Evolutionary conservation across 2,113 vertebrate genomes (phyloP).

Genomic region (Mungos mungo): DNA sequence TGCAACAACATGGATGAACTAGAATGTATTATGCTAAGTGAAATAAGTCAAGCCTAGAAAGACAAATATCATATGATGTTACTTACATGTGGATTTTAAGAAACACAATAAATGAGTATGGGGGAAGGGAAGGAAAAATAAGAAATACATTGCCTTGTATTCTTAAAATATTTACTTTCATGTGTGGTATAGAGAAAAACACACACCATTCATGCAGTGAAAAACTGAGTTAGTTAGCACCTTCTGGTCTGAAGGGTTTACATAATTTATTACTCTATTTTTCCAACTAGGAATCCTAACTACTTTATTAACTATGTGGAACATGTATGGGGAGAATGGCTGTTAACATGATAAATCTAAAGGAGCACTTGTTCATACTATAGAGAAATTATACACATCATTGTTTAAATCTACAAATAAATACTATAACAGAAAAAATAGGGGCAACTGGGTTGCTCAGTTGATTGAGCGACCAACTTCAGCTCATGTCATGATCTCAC

Average conservation of each 20-base stretch:
- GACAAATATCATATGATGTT: no score
- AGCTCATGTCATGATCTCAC: no score
- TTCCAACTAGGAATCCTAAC: neutral
- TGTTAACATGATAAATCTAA: neutral
- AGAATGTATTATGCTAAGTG: no score
- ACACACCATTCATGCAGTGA: neutral
- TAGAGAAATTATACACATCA: neutral
- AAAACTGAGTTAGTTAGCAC: neutral
- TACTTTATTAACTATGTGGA: neutral
- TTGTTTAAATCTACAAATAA: conserved; percentile 20
- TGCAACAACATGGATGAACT: no score
- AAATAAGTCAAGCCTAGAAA: no score
- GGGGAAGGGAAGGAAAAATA: no score
- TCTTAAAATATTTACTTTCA: neutral
- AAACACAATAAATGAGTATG: no score
- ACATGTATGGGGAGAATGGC: neutral
- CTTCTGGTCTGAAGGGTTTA: neutral
- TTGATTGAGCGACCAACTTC: no score
- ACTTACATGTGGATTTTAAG: no score
- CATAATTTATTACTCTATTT: neutral
- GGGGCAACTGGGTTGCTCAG: no score
- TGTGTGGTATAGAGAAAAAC: neutral
- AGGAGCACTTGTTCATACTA: neutral
- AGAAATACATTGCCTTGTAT: neutral
- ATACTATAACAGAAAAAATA: neutral